These are phyloP conservation scores for Myrmophylax atrothorax DNA, from an alignment of 2,113 vertebrate species.

Conservation along the genomic window DNA sequence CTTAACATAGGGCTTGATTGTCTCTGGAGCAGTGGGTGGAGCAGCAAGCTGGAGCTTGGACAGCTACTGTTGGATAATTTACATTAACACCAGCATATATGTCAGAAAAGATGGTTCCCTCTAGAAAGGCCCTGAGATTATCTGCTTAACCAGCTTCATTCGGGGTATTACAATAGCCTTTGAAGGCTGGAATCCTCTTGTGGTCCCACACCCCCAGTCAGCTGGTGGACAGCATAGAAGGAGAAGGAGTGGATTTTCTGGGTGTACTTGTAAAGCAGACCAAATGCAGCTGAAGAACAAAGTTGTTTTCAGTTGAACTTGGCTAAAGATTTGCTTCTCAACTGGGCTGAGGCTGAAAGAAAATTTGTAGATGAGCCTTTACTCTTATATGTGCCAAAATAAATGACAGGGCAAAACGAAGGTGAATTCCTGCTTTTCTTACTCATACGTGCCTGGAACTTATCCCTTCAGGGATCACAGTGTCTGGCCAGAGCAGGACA, in stretches of 20 bases:
- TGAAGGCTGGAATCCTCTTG: not conserved
- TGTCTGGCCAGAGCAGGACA: not conserved
- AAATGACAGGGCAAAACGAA: not conserved
- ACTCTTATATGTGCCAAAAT: not conserved
- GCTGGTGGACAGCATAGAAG: not conserved
- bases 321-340: not conserved
- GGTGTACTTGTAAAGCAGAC: not conserved
- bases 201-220: not conserved
- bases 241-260: not conserved
- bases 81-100: not conserved
- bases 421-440: not conserved
- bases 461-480: not conserved
- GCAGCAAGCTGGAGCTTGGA: not conserved
- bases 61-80: not conserved
- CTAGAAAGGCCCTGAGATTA: not conserved
- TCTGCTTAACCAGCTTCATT: not conserved
- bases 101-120: not conserved
- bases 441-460: fast-evolving
- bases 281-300: fast-evolving
- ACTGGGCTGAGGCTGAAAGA: not conserved
- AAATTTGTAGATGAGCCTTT: not conserved
- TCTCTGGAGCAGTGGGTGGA: not conserved
- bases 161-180: not conserved
- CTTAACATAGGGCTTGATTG: not conserved
- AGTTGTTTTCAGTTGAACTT: not conserved